Conservation (phyloP, 2,888 invertebrate species). For the Ceramica pisi region DNA sequence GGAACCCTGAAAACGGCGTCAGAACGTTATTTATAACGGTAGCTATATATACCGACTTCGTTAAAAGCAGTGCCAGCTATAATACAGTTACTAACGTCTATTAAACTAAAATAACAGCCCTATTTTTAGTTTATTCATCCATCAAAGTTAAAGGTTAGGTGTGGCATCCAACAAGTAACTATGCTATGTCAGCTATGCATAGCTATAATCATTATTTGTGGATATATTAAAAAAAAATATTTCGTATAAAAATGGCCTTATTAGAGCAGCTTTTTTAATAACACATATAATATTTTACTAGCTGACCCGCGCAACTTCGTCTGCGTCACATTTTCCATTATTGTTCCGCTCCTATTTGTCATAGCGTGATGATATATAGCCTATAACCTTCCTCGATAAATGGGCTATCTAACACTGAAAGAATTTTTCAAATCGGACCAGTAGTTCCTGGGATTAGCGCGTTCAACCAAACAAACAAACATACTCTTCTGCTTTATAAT, state of each 20-base stretch:
- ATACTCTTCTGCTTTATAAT: no score
- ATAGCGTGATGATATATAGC: no score
- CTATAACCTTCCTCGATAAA: no score
- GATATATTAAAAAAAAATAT: neutral
- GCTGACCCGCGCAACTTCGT: no score
- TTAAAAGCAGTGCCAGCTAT: constrained; percentile 30
- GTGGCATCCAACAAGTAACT: neutral
- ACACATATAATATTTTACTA: no score
- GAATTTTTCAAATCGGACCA: no score
- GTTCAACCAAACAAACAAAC: no score
- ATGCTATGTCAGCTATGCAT: constrained; percentile 10
- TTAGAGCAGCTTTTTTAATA: neutral
- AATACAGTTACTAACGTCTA: constrained; percentile 36
- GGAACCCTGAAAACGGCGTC: constrained; percentile 21
- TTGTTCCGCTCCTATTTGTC: no score
- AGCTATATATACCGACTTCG: constrained; percentile 29
- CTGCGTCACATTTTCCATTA: no score
- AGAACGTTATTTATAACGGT: constrained; percentile 42
- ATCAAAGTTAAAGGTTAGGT: constrained; percentile 16
- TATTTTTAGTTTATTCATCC: constrained; percentile 50
- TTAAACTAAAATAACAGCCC: constrained; percentile 39
- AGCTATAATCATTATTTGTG: neutral
- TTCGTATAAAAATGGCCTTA: constrained; percentile 4
- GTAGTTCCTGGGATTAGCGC: no score
- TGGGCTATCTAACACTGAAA: no score